phyloP scores from a whole-genome alignment of 2,797 vertebrate species.

The Silurus aristotelis region DNA sequence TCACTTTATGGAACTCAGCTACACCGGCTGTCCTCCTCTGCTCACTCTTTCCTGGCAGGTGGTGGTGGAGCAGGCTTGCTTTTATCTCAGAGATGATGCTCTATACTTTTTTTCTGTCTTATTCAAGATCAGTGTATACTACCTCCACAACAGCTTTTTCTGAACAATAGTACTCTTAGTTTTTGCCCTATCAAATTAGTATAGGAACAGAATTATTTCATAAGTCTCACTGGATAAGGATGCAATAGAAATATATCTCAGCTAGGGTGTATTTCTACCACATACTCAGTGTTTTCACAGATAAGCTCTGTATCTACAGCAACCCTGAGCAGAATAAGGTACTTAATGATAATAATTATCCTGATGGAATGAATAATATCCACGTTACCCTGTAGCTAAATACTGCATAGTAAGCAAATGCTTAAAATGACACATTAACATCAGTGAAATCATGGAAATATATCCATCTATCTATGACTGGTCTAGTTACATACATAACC shows the following conservation, averaged over 20 bases:
- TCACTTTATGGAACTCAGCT: too few relatives aligned
- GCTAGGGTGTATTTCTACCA: background rate
- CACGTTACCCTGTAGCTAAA: background rate
- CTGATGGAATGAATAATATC: background rate
- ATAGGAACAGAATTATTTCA: background rate
- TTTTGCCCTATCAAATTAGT: background rate
- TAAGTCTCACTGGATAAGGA: background rate
- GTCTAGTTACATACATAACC: too few relatives aligned
- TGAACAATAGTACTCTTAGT: background rate
- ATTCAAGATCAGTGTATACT: too few relatives aligned
- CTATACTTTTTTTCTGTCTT: background rate
- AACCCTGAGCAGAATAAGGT: background rate
- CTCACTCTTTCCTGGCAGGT: too few relatives aligned
- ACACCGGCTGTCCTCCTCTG: too few relatives aligned
- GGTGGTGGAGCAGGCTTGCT: too few relatives aligned
- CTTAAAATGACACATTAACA: background rate
- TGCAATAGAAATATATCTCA: background rate
- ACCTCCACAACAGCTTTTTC: background rate
- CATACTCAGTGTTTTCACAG: background rate
- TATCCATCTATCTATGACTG: too few relatives aligned
- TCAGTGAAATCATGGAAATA: background rate
- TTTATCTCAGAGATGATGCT: too few relatives aligned
- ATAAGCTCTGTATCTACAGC: background rate
- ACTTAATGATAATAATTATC: background rate
- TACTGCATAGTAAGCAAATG: background rate